Evolutionary conservation across 2,888 invertebrate genomes (phyloP).

Genomic region (Meloe dianella): DNA sequence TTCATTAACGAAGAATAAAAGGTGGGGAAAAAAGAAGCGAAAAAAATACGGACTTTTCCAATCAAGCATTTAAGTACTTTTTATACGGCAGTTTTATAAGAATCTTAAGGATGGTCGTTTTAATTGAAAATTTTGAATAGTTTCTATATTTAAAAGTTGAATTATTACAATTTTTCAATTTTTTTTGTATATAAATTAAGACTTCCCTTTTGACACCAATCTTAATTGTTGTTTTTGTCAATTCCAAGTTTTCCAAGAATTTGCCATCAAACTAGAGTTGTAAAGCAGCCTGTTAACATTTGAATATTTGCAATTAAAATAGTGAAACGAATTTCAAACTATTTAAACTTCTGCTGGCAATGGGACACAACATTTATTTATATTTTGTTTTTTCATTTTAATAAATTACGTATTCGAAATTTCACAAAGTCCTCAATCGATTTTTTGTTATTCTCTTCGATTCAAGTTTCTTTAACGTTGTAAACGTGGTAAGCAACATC

Average conservation of each 20-base stretch:
- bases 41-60: background rate
- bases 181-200: background rate
- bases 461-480: background rate
- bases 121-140: background rate
- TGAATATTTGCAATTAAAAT: background rate
- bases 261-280: background rate
- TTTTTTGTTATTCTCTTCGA: background rate
- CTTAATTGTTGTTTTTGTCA: no score
- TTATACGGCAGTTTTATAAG: background rate
- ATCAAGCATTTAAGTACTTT: background rate
- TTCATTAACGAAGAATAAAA: background rate
- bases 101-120: background rate
- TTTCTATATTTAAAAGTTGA: background rate
- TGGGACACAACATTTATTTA: no score
- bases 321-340: no score
- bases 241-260: no score
- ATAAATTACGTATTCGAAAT: background rate
- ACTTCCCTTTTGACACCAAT: no score
- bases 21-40: background rate
- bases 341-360: no score
- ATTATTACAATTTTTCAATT: background rate
- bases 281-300: background rate
- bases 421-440: background rate
- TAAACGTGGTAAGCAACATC: background rate
- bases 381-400: background rate